These are phyloP conservation scores for Lagothrix lagotricha DNA, from an alignment of 2,797 vertebrate species.

Conservation along the genomic window DNA sequence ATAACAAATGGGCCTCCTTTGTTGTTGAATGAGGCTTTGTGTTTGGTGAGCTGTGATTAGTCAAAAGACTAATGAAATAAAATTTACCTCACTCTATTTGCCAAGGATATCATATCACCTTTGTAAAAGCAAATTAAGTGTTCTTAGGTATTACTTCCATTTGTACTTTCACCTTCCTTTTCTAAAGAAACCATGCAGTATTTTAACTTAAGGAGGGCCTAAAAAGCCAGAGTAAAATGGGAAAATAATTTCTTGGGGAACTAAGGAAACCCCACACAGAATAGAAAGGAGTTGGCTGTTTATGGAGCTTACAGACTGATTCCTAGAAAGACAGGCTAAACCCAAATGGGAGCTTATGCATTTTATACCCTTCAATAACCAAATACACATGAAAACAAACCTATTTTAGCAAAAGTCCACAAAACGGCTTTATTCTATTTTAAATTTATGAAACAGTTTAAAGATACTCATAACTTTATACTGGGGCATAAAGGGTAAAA, in stretches of 20 bases:
- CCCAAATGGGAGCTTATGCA: not conserved
- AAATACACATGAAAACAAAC: conserved; percentile 28
- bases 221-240: not conserved
- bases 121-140: not conserved
- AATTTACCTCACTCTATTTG: not conserved
- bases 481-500: not conserved
- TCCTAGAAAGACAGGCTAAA: not conserved
- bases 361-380: not conserved
- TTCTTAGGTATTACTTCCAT: not conserved
- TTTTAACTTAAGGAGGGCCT: not conserved
- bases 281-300: not conserved
- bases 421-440: not conserved
- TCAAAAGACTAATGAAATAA: conserved; percentile 8
- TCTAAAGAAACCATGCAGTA: not conserved
- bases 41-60: not conserved
- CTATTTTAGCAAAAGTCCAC: not conserved
- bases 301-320: not conserved
- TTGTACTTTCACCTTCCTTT: conserved; percentile 22
- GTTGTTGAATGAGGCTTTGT: not conserved
- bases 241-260: conserved; percentile 14
- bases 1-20: not conserved
- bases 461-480: not conserved
- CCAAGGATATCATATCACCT: not conserved
- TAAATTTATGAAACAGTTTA: not conserved
- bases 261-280: not conserved